Evolutionary conservation across 2,797 vertebrate species (phyloP).

Genomic region (Erethizon dorsatum): DNA sequence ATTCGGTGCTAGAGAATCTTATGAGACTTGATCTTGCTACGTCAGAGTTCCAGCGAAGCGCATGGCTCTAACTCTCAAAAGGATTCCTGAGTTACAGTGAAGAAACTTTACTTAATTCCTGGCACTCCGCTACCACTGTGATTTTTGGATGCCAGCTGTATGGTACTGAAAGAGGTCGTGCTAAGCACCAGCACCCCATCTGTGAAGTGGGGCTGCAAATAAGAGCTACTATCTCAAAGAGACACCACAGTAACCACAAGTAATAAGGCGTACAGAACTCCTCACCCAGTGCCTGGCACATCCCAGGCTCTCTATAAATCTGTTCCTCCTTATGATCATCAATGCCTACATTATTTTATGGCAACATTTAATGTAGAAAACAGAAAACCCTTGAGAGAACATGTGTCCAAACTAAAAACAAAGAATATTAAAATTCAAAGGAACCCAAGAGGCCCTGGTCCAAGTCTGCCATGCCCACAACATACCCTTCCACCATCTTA

Average conservation of each 20-base stretch:
- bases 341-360: rapidly evolving
- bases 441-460: background rate
- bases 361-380: background rate
- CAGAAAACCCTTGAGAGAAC: background rate
- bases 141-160: background rate
- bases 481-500: background rate
- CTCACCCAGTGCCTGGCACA: rapidly evolving
- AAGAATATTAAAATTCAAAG: background rate
- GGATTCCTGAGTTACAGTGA: background rate
- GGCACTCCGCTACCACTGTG: background rate
- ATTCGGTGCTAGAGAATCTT: background rate
- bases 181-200: background rate
- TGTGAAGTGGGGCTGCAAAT: background rate
- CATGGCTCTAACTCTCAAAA: background rate
- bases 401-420: background rate
- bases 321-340: too few species aligned
- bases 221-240: background rate
- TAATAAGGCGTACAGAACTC: background rate
- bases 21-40: background rate
- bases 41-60: background rate
- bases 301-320: background rate
- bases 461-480: background rate
- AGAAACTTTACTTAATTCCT: background rate
- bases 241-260: background rate
- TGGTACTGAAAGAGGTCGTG: background rate